Conservation (phyloP, 2,888 invertebrate species). For the Cheilosia vulpina region DNA sequence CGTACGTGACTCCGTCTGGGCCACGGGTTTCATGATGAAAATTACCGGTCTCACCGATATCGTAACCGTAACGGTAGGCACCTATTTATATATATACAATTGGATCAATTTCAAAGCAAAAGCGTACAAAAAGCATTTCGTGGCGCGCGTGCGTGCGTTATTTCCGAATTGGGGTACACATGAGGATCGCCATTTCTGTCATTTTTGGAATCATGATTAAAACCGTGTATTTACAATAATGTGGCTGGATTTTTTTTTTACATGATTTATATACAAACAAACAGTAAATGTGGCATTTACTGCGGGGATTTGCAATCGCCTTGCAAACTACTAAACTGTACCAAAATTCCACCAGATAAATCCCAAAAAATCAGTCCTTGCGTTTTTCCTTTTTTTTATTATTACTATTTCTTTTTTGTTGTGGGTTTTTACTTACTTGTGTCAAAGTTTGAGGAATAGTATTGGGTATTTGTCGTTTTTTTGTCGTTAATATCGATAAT, state of each 20-base stretch:
- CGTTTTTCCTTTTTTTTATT: constrained; percentile 25
- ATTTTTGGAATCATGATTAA: constrained; percentile 51
- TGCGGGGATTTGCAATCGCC: constrained; percentile 42
- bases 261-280: constrained; percentile 66
- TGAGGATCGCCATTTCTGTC: constrained; percentile 29
- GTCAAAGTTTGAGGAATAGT: constrained; percentile 90
- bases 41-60: constrained; percentile 89
- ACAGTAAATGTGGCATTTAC: constrained; percentile 48
- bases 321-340: constrained; percentile 62
- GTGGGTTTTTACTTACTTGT: constrained; percentile 86
- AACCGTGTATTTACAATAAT: constrained; percentile 59
- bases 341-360: constrained; percentile 67
- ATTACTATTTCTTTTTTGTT: constrained; percentile 71
- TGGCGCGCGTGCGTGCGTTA: constrained; percentile 55
- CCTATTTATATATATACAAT: constrained; percentile 82
- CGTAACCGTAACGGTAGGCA: constrained; percentile 91
- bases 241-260: constrained; percentile 46
- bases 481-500: constrained; percentile 89
- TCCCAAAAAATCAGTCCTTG: constrained; percentile 59
- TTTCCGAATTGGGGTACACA: constrained; percentile 42
- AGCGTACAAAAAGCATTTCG: constrained; percentile 65
- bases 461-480: constrained; percentile 89
- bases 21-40: constrained; percentile 91
- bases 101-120: constrained; percentile 70
- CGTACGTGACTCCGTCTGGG: constrained; percentile 91